phyloP scores from a whole-genome alignment of 2,113 vertebrate genomes.

The Albula glossodonta region DNA sequence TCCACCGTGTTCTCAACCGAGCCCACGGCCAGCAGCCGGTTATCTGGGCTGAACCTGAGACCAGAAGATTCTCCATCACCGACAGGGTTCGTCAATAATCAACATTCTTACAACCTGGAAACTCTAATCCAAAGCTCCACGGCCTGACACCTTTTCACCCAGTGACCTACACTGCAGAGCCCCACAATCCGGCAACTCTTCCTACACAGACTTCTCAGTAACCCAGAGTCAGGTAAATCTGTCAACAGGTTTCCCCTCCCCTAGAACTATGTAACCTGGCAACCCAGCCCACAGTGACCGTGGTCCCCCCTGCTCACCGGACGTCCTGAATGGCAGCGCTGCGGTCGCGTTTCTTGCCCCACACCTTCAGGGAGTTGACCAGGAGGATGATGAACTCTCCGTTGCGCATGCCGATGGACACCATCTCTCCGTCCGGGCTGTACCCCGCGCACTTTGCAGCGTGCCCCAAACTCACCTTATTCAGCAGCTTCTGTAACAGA shows the following conservation, averaged over 20 bases:
- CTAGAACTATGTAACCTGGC: too few species aligned
- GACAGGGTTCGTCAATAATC: background rate
- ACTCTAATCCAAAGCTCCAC: too few species aligned
- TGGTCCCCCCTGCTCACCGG: conserved; percentile 67
- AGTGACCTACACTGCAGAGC: background rate
- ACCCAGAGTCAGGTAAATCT: too few species aligned
- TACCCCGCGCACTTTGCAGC: conserved; percentile 84
- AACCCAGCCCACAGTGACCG: background rate
- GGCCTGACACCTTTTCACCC: background rate
- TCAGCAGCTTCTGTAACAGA: conserved; percentile 80
- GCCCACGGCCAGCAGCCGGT: conserved; percentile 86
- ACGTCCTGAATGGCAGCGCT: conserved; percentile 91
- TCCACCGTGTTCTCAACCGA: conserved; percentile 90
- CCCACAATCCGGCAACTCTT: too few species aligned
- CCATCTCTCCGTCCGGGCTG: conserved; percentile 92
- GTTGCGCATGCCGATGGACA: conserved; percentile 93
- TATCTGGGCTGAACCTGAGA: conserved; percentile 90
- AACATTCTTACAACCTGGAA: background rate
- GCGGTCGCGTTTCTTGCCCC: conserved; percentile 95
- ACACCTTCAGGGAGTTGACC: conserved; percentile 90
- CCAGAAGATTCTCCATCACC: conserved; percentile 8
- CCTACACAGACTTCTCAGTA: too few species aligned
- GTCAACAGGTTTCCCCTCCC: too few species aligned
- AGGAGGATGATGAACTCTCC: conserved; percentile 91
- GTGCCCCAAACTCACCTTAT: conserved; percentile 90